Evolutionary conservation across 2,888 invertebrate species (phyloP).

Genomic region (Rutpela maculata): DNA sequence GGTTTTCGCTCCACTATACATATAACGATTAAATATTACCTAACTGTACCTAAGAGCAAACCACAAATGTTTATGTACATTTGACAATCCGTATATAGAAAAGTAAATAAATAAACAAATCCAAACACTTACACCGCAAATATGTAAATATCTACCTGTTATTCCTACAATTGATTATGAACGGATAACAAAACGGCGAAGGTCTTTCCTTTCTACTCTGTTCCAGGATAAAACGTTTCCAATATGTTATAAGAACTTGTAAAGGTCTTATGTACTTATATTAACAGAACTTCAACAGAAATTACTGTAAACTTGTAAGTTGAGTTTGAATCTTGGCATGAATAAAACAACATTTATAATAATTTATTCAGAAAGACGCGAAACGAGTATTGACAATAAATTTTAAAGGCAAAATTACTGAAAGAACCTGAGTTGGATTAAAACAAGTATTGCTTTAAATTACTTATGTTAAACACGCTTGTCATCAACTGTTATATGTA

Average conservation of each 20-base stretch:
- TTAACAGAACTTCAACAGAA: background rate
- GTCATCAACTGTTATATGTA: conserved; percentile 40
- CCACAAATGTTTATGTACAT: background rate
- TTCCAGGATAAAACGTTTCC: background rate
- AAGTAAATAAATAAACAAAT: background rate
- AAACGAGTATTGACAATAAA: conserved; percentile 40
- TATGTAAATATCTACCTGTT: background rate
- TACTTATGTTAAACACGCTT: conserved; percentile 37
- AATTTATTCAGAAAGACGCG: conserved; percentile 18
- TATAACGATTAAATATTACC: background rate
- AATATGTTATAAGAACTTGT: background rate
- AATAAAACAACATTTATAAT: conserved; percentile 29
- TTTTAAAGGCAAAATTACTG: conserved; percentile 25
- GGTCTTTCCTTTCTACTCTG: background rate
- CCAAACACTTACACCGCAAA: background rate
- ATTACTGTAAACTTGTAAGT: conserved; percentile 3
- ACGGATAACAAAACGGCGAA: background rate
- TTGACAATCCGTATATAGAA: background rate
- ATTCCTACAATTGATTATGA: background rate
- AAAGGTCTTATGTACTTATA: background rate
- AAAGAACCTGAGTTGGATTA: conserved; percentile 19
- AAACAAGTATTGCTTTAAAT: conserved; percentile 29
- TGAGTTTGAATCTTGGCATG: background rate
- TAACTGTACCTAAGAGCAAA: background rate
- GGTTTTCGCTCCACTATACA: too few species aligned